Percentiles rank a stretch among this genome's conserved stretches.
These are phyloP conservation scores for Muscicapa comitata DNA, from an alignment of 2,797 vertebrate species.

Conservation along the genomic window DNA sequence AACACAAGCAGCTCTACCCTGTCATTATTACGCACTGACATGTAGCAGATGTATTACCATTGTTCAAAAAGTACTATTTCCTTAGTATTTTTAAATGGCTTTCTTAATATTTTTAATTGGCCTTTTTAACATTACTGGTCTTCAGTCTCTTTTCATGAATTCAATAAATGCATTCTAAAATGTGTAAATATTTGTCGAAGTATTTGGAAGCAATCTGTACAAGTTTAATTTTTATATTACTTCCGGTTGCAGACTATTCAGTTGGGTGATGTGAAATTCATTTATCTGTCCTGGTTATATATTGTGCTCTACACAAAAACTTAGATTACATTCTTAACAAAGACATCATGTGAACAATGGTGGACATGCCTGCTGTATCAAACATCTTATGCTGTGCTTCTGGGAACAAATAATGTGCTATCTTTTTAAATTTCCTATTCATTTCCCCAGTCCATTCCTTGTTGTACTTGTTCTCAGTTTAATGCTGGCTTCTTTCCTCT, in stretches of 20 bases:
- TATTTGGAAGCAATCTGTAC: background rate
- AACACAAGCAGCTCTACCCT: background rate
- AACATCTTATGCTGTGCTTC: background rate
- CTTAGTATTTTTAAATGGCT: background rate
- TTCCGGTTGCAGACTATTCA: background rate
- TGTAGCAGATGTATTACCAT: conserved; percentile 21
- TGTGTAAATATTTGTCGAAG: background rate
- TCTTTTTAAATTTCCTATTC: conserved; percentile 42
- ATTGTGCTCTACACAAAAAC: conserved; percentile 57
- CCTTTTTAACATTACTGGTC: background rate
- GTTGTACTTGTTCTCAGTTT: conserved; percentile 24
- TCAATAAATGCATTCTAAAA: background rate
- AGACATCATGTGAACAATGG: conserved; percentile 51
- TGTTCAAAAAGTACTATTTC: background rate
- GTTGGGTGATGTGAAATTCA: conserved; percentile 12
- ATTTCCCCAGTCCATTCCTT: background rate
- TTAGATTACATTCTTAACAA: conserved; percentile 53
- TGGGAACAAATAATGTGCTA: background rate
- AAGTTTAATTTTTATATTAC: background rate
- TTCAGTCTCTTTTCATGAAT: background rate
- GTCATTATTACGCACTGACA: background rate
- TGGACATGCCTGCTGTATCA: conserved; percentile 32
- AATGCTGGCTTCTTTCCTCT: conserved; percentile 24
- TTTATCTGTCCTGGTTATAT: conserved; percentile 9
- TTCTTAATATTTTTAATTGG: background rate